phyloP scores from a whole-genome alignment of 2,888 invertebrate species.

The Ormia ochracea region DNA sequence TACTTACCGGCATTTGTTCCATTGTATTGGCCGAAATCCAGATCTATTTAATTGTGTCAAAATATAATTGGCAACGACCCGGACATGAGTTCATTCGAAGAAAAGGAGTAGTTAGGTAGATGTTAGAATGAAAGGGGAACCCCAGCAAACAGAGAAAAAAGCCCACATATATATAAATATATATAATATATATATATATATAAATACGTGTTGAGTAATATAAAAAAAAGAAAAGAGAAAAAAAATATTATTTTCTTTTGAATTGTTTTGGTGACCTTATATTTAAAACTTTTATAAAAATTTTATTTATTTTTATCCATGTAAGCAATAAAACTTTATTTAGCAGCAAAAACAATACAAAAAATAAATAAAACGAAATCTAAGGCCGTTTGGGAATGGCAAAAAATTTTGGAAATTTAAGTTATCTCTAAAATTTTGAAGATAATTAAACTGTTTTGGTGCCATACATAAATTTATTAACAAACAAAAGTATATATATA shows the following conservation, averaged over 20 bases:
- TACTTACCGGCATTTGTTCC: constrained; percentile 89
- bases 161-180: constrained; percentile 17
- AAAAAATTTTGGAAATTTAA: constrained; percentile 51
- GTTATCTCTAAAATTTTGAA: neutral
- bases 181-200: no score
- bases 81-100: neutral
- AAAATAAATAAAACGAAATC: constrained; percentile 63
- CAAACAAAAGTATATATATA: neutral
- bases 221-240: constrained; percentile 65
- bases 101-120: neutral
- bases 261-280: constrained; percentile 74
- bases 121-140: neutral
- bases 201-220: constrained; percentile 1
- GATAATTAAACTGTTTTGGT: constrained; percentile 65
- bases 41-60: constrained; percentile 79
- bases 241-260: constrained; percentile 72
- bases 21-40: constrained; percentile 85
- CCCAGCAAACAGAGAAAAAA: constrained; percentile 6
- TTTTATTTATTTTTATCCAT: constrained; percentile 65
- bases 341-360: constrained; percentile 62
- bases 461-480: constrained; percentile 52
- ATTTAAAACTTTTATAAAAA: constrained; percentile 61
- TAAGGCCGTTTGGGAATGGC: constrained; percentile 83
- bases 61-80: constrained; percentile 63
- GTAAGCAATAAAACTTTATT: constrained; percentile 75